Evolutionary conservation across 2,113 vertebrate genomes (phyloP).

Genomic region (Phocoena sinus): DNA sequence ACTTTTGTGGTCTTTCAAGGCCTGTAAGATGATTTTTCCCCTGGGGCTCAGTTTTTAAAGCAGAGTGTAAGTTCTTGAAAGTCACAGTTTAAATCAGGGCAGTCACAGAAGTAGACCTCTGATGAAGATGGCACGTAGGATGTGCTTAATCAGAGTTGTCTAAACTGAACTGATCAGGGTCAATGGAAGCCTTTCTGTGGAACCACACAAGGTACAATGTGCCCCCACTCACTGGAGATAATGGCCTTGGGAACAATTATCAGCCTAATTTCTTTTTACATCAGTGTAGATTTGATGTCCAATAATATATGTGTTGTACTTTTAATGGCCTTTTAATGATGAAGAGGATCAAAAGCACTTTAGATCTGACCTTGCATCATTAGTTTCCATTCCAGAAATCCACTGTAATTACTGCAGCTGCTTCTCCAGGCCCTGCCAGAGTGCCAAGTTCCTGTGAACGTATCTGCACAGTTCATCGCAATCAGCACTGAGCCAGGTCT

Average conservation of each 20-base stretch:
- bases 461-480: not conserved
- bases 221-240: constrained; percentile 31
- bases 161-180: constrained; percentile 4
- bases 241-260: constrained; percentile 61
- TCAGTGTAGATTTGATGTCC: constrained; percentile 63
- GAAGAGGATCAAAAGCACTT: constrained; percentile 64
- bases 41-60: not conserved
- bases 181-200: constrained; percentile 13
- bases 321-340: constrained; percentile 75
- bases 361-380: constrained; percentile 58
- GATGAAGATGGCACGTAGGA: not conserved
- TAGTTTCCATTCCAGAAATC: constrained; percentile 65
- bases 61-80: constrained; percentile 30
- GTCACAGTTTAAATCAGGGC: constrained; percentile 23
- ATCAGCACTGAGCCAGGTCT: not conserved
- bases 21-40: not conserved
- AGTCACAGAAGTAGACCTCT: not conserved
- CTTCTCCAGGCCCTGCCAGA: not conserved
- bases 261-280: constrained; percentile 66
- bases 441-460: not conserved
- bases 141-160: not conserved
- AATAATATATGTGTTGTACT: constrained; percentile 63
- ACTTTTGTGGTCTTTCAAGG: not conserved
- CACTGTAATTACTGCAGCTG: constrained; percentile 56
- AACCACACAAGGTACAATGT: not conserved